Conservation (phyloP, 2,113 vertebrate species). For the Strix uralensis region DNA sequence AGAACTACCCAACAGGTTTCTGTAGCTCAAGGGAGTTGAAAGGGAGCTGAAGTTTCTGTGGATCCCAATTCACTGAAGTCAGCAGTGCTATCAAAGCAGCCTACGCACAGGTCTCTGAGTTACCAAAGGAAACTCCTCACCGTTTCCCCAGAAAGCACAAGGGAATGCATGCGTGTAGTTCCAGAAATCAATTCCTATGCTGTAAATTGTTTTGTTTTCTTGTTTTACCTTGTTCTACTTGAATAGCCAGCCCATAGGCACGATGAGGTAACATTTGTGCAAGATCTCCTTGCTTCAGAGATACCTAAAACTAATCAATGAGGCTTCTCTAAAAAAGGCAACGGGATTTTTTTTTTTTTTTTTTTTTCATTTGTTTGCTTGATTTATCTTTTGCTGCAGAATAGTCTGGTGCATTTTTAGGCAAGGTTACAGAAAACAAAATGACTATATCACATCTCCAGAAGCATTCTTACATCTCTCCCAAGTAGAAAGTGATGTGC, state of each 20-base stretch:
- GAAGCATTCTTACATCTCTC: not conserved
- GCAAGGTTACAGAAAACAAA: not conserved
- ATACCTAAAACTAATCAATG: not conserved
- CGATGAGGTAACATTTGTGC: not conserved
- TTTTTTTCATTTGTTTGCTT: not conserved
- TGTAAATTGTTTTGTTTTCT: not conserved
- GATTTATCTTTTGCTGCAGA: not conserved
- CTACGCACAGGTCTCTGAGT: not conserved
- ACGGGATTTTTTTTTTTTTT: too few species aligned
- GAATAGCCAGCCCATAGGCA: not conserved
- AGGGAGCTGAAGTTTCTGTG: not conserved
- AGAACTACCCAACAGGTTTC: conserved; percentile 6
- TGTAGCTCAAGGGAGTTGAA: not conserved
- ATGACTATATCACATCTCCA: not conserved
- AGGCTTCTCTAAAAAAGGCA: not conserved
- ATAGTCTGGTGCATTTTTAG: not conserved
- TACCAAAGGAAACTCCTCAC: not conserved
- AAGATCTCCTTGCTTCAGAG: not conserved
- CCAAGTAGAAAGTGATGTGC: not conserved
- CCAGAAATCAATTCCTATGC: not conserved
- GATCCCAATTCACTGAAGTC: not conserved
- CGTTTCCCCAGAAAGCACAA: not conserved
- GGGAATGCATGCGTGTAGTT: not conserved
- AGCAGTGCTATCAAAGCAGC: not conserved
- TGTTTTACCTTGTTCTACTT: not conserved